Base-by-base conservation (phyloP, 2,888 invertebrate genomes). In the Drosophila phalerata region DNA sequence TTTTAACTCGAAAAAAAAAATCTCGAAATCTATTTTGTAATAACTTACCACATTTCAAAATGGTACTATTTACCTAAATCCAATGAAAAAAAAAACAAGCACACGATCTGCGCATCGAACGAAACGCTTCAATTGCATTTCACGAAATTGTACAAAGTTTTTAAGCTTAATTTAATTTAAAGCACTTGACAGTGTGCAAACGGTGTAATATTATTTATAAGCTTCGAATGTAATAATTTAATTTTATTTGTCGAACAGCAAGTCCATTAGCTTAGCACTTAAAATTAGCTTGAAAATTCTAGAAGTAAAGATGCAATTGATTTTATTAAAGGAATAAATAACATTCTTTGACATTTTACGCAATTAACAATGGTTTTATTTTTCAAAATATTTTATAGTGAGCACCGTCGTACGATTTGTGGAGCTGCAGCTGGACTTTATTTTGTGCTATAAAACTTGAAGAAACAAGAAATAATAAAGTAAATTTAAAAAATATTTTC, bases 21-120 rank as follows among this genome's bases (percentile, higher is more conserved):
- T 66, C 28, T 53, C 52, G 63, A 58, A 67, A 66, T 85, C 70
- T 84, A 84, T 85, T 84, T 88, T 84, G 61, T 85, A 88, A 74
- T 52, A 55, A 80, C 75, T 77, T 82, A 77, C 70, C 69, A 71
- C 65, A 72, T 79, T 74, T 85, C 70, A 45, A 71, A 40, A 48
- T 19, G 62, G 67, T 68, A 80, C 32, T 68, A 71, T 86, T 86
- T 86, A 80, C 73, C 65, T 69, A 62, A 56, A 47, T 47, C 34
- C 47, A 57, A 64, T 47, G 42, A 45, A 55, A 62, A 61, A 51
- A 47, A 25, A 40, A 62, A 28, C 19, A 49, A 57, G 1, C 13
- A 19, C 48, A 37, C 48, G 25, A 45, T 62, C 53, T 56, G 56
- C 63, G 79, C 85, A 88, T 67, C 85, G 83, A 83, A 79, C 51